Evolutionary conservation across 1,140 invertebrate species (phyloP).

Genomic region (Theocolax elegans): DNA sequence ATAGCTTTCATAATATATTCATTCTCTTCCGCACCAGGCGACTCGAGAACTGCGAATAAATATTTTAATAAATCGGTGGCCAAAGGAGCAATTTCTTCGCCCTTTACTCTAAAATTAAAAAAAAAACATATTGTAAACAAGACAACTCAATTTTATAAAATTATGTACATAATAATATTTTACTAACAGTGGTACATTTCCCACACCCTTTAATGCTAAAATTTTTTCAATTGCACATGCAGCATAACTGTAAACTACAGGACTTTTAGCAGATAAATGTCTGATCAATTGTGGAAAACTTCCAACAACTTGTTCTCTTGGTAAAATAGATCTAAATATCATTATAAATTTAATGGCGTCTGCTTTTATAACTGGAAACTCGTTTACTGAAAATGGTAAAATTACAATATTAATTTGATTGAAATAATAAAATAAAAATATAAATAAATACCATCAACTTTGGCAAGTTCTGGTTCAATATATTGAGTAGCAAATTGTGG

Average conservation of each 20-base stretch:
- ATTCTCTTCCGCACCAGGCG: constrained; percentile 86
- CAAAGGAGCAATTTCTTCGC: constrained; percentile 70
- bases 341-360: constrained; percentile 97
- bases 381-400: constrained; percentile 83
- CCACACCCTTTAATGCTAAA: constrained; percentile 75
- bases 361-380: constrained; percentile 91
- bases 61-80: constrained; percentile 77
- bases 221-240: constrained; percentile 92
- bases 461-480: constrained; percentile 86
- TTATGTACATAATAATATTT: constrained; percentile 33
- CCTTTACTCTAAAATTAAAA: constrained; percentile 70
- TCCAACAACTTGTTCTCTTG: constrained; percentile 79
- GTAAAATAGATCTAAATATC: constrained; percentile 91
- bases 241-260: constrained; percentile 95
- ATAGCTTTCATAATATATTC: constrained; percentile 98
- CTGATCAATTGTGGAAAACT: constrained; percentile 81
- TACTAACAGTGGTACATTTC: constrained; percentile 70
- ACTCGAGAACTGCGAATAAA: constrained; percentile 80
- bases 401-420: constrained; percentile 36
- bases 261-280: constrained; percentile 78
- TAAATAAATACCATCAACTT: constrained; percentile 70
- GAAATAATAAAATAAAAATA: background rate
- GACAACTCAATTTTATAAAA: constrained; percentile 25
- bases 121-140: constrained; percentile 32
- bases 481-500: constrained; percentile 87